phyloP scores from a whole-genome alignment of 2,888 invertebrate species.

The Caenorhabditis angaria region DNA sequence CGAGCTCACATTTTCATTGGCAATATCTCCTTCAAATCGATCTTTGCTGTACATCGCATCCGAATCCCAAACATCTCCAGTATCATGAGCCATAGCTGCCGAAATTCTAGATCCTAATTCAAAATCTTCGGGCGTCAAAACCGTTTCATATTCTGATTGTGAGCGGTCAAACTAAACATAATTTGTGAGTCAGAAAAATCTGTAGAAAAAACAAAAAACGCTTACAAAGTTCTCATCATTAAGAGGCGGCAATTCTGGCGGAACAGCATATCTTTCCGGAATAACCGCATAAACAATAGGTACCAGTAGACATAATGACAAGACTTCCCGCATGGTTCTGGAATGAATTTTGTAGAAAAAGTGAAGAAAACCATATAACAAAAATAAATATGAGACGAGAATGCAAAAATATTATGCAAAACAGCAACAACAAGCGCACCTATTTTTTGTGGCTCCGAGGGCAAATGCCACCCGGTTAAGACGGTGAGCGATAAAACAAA shows the following conservation, averaged over 20 bases:
- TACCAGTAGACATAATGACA: constrained; percentile 10
- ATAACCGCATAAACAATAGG: constrained; percentile 18
- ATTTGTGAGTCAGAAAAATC: background rate
- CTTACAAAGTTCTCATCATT: constrained; percentile 46
- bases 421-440: no score
- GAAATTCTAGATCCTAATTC: constrained; percentile 57
- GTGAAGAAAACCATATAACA: background rate
- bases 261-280: constrained; percentile 20
- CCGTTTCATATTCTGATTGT: constrained; percentile 67
- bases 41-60: constrained; percentile 69
- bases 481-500: background rate
- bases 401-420: no score
- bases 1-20: constrained; percentile 62
- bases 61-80: constrained; percentile 65
- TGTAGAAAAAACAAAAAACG: background rate
- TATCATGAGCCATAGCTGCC: constrained; percentile 47
- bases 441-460: background rate
- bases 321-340: constrained; percentile 19
- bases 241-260: constrained; percentile 32
- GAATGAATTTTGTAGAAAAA: constrained; percentile 11
- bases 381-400: background rate
- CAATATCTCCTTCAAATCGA: constrained; percentile 71
- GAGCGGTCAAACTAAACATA: constrained; percentile 39
- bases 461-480: constrained; percentile 2
- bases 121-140: constrained; percentile 68